Conservation (phyloP, 2,113 vertebrate species). For the Neofelis nebulosa region DNA sequence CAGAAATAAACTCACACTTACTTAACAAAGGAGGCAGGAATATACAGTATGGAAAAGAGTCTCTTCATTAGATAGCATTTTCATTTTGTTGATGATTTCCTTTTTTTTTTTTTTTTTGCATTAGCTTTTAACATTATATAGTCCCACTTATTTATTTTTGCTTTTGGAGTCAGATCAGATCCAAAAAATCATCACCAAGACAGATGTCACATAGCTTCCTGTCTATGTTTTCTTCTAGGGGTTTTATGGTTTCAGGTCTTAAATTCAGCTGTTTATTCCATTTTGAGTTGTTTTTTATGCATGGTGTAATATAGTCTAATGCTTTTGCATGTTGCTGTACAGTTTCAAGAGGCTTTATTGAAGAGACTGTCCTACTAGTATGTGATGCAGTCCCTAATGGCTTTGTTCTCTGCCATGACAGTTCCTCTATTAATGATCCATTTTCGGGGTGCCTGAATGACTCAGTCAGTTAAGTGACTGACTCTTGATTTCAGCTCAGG, state of each 20-base stretch:
- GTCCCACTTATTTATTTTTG: not conserved
- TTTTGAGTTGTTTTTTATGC: not conserved
- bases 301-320: not conserved
- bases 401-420: not conserved
- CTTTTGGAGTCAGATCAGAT: not conserved
- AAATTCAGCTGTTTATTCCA: not conserved
- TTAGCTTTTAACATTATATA: not conserved
- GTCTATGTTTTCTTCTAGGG: not conserved
- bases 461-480: not conserved
- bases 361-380: not conserved
- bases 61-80: not conserved
- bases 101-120: not conserved
- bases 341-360: not conserved
- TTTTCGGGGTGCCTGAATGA: not conserved
- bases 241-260: not conserved
- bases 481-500: not conserved
- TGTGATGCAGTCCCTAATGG: not conserved
- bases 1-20: not conserved
- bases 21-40: not conserved
- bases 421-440: not conserved
- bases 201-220: not conserved
- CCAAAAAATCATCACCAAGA: not conserved
- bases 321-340: not conserved
- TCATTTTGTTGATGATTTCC: not conserved
- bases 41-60: not conserved